Evolutionary conservation across 2,113 vertebrate genomes (phyloP).

Genomic region (Herpailurus yagouaroundi): DNA sequence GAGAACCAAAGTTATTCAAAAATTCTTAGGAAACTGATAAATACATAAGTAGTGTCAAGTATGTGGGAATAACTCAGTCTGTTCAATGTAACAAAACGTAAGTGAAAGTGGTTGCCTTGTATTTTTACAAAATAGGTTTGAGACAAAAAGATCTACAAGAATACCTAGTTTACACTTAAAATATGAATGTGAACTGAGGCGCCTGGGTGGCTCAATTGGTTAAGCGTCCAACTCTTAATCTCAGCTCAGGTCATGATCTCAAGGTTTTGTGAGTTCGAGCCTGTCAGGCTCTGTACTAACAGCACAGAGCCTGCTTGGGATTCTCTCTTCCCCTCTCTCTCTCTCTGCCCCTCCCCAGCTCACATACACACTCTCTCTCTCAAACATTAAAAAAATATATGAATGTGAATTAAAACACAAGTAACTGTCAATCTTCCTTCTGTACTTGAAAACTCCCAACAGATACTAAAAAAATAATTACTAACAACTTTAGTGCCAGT

Average conservation of each 20-base stretch:
- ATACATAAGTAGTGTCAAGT: not conserved
- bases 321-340: not conserved
- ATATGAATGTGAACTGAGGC: too few relatives aligned
- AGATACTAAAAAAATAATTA: not conserved
- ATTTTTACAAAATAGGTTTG: slow-evolving; percentile 25
- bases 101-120: not conserved
- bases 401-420: slow-evolving; percentile 9
- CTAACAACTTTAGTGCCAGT: not conserved
- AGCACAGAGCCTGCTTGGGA: not conserved
- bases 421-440: not conserved
- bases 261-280: too few relatives aligned
- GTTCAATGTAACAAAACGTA: not conserved
- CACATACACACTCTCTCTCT: too few relatives aligned
- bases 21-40: not conserved
- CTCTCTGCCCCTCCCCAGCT: not conserved
- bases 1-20: not conserved
- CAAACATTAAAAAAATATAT: too few relatives aligned
- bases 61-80: not conserved
- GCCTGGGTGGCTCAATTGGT: too few relatives aligned
- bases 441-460: not conserved
- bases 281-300: too few relatives aligned
- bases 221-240: too few relatives aligned
- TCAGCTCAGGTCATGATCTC: too few relatives aligned
- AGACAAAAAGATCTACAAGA: not conserved
- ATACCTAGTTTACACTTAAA: not conserved